Base-by-base conservation (phyloP, 2,888 invertebrate genomes). In the Drosophila leonis region DNA sequence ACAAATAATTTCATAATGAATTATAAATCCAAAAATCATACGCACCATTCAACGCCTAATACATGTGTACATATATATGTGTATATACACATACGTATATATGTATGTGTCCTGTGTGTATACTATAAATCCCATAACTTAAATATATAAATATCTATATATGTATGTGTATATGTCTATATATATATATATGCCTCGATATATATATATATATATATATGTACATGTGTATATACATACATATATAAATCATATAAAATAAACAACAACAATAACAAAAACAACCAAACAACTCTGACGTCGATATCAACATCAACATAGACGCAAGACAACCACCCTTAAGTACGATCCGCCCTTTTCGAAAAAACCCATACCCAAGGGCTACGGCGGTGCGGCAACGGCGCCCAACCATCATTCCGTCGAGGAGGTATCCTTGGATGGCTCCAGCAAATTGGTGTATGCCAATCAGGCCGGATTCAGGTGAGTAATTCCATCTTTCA, bases 271-370 rank as follows among this genome's bases (percentile, higher is more conserved):
- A 62, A 69, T 60, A 77, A 89, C 69, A 57, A 74, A 71, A 64
- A 73, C 72, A 65, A 71, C 63, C 55, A 69, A 68, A 69, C 72
- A 74, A 67, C 79, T 79, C 74, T 69, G 85, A 75, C 73, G 72
- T 64, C 74, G 79, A 74, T 77, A 70, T 63, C 78, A 62, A 64
- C 67, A 70, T 51, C 60, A 54, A 65, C 67, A 92, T 94, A 96
- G 96, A 96, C 96, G 97, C 95, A 97, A 97, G 95, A 97, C 97
- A 92, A 96, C 97, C 83, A 95, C 97, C 93, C 96, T 96, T 93
- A 97, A 97, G 93, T 97, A 97, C 93, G 97, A 98, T 93, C 96
- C 96, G 90, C 97, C 97, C 65, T 97, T 97, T 94, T 95, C 95
- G 92, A 97, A 97, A 95, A 97, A 97, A 93, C 96, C 97, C 55